phyloP scores from a whole-genome alignment of 2,797 vertebrate genomes.

The Nyctalus aviator region DNA sequence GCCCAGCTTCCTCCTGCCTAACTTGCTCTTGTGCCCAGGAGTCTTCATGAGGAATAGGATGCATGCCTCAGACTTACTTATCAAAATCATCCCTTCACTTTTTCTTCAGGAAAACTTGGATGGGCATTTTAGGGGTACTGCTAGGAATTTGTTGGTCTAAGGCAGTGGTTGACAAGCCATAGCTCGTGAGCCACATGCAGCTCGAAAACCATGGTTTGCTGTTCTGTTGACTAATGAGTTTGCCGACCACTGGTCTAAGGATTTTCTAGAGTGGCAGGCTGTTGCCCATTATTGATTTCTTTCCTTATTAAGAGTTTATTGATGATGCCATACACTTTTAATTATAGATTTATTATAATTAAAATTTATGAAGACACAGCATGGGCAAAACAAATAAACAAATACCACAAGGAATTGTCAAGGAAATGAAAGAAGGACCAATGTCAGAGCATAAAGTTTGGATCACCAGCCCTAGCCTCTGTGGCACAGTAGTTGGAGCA shows the following conservation, averaged over 20 bases:
- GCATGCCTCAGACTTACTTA: background rate
- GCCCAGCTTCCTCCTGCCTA: background rate
- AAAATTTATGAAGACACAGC: background rate
- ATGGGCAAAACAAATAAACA: background rate
- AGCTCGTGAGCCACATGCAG: too few species aligned
- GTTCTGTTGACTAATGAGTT: too few species aligned
- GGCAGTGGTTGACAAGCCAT: too few species aligned
- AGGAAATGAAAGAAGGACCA: background rate
- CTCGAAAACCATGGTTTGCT: too few species aligned
- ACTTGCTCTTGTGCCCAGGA: fast-evolving
- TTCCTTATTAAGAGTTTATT: background rate
- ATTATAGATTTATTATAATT: conserved; percentile 14
- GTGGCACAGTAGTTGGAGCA: background rate
- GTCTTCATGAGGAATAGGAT: fast-evolving
- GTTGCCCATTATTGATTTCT: background rate
- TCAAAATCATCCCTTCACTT: background rate
- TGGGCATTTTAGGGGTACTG: background rate
- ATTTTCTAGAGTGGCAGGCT: background rate
- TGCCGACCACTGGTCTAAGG: background rate
- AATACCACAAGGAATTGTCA: background rate
- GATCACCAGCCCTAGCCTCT: background rate
- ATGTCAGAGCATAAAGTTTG: background rate
- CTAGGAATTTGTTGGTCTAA: background rate
- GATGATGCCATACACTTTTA: background rate
- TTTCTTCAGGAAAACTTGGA: background rate